phyloP scores from a whole-genome alignment of 35 echinoderm and acorn worm species.

The Apostichopus japonicus region DNA sequence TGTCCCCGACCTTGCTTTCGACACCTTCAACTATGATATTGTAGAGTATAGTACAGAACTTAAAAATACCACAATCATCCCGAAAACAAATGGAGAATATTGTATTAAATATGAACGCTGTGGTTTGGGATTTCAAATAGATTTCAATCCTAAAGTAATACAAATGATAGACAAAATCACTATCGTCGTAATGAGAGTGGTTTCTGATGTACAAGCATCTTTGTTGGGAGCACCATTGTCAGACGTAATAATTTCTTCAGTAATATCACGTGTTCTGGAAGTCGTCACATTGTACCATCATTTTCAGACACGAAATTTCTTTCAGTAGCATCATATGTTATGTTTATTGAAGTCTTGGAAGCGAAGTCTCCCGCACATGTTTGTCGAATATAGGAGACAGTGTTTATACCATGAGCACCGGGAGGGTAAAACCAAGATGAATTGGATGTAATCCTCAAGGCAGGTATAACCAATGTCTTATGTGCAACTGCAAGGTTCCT shows the following conservation, averaged over 20 bases:
- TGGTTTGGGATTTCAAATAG: no score
- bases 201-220: neutral
- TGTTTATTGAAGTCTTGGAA: neutral
- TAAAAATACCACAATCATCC: no score
- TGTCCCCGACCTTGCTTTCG: no score
- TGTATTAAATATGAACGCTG: no score
- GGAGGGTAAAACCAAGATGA: neutral
- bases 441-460: neutral
- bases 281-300: neutral
- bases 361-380: neutral
- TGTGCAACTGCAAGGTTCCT: neutral
- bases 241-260: neutral
- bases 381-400: neutral
- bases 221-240: neutral
- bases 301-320: neutral
- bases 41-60: no score
- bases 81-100: no score
- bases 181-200: neutral
- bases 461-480: neutral
- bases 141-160: neutral
- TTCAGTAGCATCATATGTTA: neutral
- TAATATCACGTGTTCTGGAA: neutral
- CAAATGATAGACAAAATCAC: neutral
- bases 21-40: no score
- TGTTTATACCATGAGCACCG: neutral